Percentiles rank a stretch among this genome's conserved stretches.
phyloP scores from a whole-genome alignment of 2,113 vertebrate genomes.

The Trogon surrucura region DNA sequence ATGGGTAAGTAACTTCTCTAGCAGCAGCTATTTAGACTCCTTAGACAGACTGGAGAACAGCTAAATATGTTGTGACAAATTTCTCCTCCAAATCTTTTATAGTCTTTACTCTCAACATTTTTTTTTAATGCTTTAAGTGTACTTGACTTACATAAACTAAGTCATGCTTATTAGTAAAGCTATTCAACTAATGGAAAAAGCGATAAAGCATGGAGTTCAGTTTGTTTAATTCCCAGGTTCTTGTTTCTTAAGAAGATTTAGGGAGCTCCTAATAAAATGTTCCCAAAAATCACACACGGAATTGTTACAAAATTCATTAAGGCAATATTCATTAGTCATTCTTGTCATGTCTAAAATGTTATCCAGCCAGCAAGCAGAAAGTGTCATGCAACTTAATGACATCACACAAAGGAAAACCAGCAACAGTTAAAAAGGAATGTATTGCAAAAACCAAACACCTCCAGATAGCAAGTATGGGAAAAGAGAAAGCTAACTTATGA shows the following conservation, averaged over 20 bases:
- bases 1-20: not conserved
- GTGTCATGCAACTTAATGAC: not conserved
- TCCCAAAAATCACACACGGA: not conserved
- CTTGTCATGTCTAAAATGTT: not conserved
- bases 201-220: not conserved
- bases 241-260: not conserved
- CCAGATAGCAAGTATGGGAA: not conserved
- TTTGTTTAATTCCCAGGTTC: not conserved
- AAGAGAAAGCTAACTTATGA: not conserved
- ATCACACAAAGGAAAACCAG: not conserved
- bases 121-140: not conserved
- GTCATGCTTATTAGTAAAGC: not conserved
- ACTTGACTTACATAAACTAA: not conserved
- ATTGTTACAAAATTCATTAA: not conserved
- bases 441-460: not conserved
- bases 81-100: not conserved
- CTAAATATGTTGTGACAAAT: not conserved
- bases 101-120: not conserved
- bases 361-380: not conserved
- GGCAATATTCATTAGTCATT: not conserved
- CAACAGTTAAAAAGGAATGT: not conserved
- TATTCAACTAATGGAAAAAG: not conserved
- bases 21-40: not conserved
- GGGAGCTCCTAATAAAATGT: not conserved
- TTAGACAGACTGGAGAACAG: not conserved